Evolutionary conservation across 2,888 invertebrate species (phyloP).

Genomic region (Allygus modestus): DNA sequence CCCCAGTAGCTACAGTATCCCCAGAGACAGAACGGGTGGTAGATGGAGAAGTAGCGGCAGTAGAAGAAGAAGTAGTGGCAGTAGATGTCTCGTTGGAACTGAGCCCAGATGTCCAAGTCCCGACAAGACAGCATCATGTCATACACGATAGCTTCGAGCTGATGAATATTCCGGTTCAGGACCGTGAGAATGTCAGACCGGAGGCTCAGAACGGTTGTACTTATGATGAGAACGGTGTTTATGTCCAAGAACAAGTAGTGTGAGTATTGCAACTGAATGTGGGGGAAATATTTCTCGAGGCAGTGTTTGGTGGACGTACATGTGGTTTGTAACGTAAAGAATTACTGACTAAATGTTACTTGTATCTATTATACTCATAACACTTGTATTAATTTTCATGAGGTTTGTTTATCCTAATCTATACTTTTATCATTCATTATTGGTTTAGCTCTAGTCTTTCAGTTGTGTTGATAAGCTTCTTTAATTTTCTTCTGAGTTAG

Average conservation of each 20-base stretch:
- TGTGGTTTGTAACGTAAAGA: too few relatives aligned
- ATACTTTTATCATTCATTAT: too few relatives aligned
- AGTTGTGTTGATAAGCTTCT: too few relatives aligned
- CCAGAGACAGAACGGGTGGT: background rate
- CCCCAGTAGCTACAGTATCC: too few relatives aligned
- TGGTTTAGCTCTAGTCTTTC: too few relatives aligned
- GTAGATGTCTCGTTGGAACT: too few relatives aligned
- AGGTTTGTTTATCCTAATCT: too few relatives aligned
- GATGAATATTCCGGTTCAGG: background rate
- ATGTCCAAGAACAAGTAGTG: background rate
- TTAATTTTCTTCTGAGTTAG: too few relatives aligned
- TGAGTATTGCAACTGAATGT: background rate
- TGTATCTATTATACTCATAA: too few relatives aligned
- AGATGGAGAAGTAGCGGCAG: background rate
- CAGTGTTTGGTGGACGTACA: too few relatives aligned
- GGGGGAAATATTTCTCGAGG: background rate
- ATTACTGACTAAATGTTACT: too few relatives aligned
- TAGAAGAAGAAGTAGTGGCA: background rate
- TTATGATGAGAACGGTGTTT: slow-evolving; percentile 60
- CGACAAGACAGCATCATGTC: background rate
- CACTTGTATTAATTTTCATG: too few relatives aligned
- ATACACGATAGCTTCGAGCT: background rate
- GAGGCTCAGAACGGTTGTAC: slow-evolving; percentile 63
- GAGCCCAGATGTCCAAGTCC: background rate
- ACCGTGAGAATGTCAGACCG: background rate